Evolutionary conservation across 1,140 invertebrate genomes (phyloP), one percentile per base, ranked within the genome.

Genomic region (Drosophila punjabiensis): DNA sequence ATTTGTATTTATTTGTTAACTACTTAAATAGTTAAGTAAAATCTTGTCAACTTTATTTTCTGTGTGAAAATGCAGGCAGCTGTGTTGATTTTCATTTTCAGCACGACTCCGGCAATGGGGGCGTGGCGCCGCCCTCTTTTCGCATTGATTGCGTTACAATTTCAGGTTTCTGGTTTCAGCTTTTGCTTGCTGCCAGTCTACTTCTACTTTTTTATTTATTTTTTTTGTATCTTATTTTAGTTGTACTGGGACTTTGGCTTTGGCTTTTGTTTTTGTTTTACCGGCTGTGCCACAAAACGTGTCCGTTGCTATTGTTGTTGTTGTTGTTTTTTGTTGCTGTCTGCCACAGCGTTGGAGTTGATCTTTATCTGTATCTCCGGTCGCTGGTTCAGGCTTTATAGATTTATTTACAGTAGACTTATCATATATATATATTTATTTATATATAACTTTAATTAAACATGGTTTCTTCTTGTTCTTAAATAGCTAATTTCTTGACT

Each of bases 91-190:
- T 88, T 90, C 85, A 88, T 90, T 90, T 89, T 89, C 85, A 90
- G 86, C 85, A 88, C 81, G 68, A 85, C 61, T 79, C 68, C 68
- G 76, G 41, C 52, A 60, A 52, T 77, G 63, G 70, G 52, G 85
- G 76, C 82, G 76, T 58, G 71, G 67, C 53, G 58, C 30, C 59
- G 62, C 71, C 86, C 68, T 28, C 81, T 90, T 90, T 89, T 88
- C 81, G 86, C 82, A 86, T 90, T 90, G 86, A 90, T 90, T 90
- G 86, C 87, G 86, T 90, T 90, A 90, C 86, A 90, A 90, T 90
- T 90, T 90, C 86, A 90, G 86, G 86, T 90, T 89, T 89, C 79
- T 64, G 79, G 67, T 78, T 88, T 76, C 74, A 82, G 55, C 52
- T 63, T 87, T 79, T 76, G 62, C 59, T 69, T 67, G 55, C 63